Conservation (phyloP, 37 sponge, comb jelly and placozoan species). For the Spongilla lacustris region DNA sequence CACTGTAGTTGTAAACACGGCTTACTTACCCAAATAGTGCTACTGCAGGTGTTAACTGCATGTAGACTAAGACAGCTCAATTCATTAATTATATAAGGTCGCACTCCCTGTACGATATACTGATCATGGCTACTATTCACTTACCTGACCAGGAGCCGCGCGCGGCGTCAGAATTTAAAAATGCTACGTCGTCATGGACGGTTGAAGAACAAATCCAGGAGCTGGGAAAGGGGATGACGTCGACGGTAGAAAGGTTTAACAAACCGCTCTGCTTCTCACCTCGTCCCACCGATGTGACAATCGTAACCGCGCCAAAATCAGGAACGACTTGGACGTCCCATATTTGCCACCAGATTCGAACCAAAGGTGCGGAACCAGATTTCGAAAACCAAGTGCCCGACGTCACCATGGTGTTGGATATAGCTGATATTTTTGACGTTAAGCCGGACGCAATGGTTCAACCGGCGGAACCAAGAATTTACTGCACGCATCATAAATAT, state of each 20-base stretch:
- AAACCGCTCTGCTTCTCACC: background rate
- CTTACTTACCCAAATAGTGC: no score
- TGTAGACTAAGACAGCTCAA: no score
- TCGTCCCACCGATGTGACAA: background rate
- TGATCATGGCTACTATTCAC: no score
- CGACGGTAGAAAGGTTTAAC: background rate
- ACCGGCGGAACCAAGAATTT: conserved; percentile 6
- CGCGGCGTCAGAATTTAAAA: no score
- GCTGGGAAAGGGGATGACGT: background rate
- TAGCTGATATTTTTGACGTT: background rate
- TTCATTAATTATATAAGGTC: no score
- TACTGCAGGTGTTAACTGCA: no score
- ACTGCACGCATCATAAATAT: conserved; percentile 14
- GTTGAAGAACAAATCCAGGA: background rate
- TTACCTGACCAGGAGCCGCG: no score
- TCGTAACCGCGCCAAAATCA: background rate
- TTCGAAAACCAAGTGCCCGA: conserved; percentile 4
- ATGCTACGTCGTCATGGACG: no score
- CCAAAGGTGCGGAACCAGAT: conserved; percentile 15
- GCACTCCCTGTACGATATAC: no score
- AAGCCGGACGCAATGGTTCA: background rate
- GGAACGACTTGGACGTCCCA: conserved; percentile 11
- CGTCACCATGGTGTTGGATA: background rate
- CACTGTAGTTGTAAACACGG: no score
- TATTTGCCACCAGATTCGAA: conserved; percentile 15